These are phyloP conservation scores for Ichneumoninae sp. DNA, from an alignment of 2,888 invertebrate genomes.

Conservation along the genomic window DNA sequence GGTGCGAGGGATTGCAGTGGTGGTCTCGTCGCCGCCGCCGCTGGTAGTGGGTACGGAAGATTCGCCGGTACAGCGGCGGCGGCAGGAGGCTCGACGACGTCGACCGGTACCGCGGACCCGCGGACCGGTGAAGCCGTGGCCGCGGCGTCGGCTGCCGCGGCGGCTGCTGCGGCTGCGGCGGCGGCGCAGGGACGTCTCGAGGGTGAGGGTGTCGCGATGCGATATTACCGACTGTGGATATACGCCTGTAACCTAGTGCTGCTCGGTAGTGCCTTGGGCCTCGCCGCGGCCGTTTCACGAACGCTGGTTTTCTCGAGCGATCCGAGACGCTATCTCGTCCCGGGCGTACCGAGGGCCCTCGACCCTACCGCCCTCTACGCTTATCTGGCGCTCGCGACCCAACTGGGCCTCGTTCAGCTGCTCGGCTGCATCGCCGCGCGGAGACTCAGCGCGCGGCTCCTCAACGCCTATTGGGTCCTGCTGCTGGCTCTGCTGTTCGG, in stretches of 20 bases:
- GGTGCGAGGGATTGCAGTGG: conserved; percentile 46
- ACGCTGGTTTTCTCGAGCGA: conserved; percentile 88
- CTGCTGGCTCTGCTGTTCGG: conserved; percentile 92
- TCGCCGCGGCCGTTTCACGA: conserved; percentile 91
- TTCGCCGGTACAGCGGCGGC: conserved; percentile 75
- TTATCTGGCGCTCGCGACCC: conserved; percentile 92
- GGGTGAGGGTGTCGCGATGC: conserved; percentile 88
- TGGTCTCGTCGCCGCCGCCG: conserved; percentile 71
- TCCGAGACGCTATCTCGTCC: conserved; percentile 90
- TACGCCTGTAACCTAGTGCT: conserved; percentile 96
- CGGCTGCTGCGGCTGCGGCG: conserved; percentile 85
- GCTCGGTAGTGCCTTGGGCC: conserved; percentile 92
- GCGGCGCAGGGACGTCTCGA: conserved; percentile 83
- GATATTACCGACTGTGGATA: conserved; percentile 96
- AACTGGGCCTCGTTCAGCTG: conserved; percentile 89
- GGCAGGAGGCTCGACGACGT: conserved; percentile 86
- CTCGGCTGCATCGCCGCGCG: conserved; percentile 93
- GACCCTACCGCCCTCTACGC: conserved; percentile 94
- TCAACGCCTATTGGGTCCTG: conserved; percentile 94
- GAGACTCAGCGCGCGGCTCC: conserved; percentile 91
- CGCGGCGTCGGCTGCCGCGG: conserved; percentile 83
- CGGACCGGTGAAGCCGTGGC: conserved; percentile 85
- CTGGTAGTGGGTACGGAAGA: conserved; percentile 72
- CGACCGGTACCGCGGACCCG: conserved; percentile 85
- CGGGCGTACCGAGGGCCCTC: conserved; percentile 89